Percentiles rank a stretch among this genome's conserved stretches.
Conservation (phyloP, 2,888 invertebrate genomes). For the Drosophila atripex region DNA sequence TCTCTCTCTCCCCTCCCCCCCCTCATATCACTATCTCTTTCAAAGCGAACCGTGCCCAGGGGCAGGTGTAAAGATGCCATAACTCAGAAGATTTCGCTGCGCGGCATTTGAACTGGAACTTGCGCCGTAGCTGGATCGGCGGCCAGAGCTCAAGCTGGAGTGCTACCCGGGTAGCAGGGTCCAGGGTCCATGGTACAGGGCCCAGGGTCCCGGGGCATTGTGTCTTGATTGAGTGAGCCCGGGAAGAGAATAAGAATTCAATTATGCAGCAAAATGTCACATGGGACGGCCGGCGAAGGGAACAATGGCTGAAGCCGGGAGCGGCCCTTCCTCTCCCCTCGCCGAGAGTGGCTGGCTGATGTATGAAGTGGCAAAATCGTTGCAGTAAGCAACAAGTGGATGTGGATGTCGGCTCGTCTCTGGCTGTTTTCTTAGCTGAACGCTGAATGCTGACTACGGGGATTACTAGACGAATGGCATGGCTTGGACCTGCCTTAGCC, state of each 20-base stretch:
- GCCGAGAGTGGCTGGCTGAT: constrained; percentile 61
- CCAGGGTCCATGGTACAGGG: too few relatives aligned
- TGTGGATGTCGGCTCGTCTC: constrained; percentile 27
- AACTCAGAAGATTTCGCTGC: constrained; percentile 61
- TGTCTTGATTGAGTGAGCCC: constrained; percentile 45
- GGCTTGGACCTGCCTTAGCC: constrained; percentile 36
- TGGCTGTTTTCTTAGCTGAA: constrained; percentile 18
- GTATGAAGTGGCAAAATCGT: constrained; percentile 71
- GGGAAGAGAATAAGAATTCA: constrained; percentile 69
- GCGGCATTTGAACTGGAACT: constrained; percentile 46
- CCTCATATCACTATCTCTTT: constrained; percentile 23
- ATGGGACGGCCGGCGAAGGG: constrained; percentile 33
- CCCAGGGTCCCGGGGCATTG: constrained; percentile 12
- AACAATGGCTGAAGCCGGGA: constrained; percentile 27
- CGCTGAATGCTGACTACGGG: constrained; percentile 9
- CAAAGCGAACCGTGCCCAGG: constrained; percentile 47
- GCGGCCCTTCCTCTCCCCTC: neutral
- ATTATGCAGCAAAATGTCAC: constrained; percentile 76
- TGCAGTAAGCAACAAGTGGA: constrained; percentile 55
- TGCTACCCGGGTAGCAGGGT: neutral
- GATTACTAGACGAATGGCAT: constrained; percentile 24
- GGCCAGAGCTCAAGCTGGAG: constrained; percentile 18
- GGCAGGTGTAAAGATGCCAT: constrained; percentile 80
- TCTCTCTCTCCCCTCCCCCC: constrained; percentile 9
- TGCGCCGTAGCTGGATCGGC: constrained; percentile 9